Percentiles rank a stretch among this genome's conserved stretches.
These are phyloP conservation scores for Tachina lurida DNA, from an alignment of 2,888 invertebrate genomes.

Conservation along the genomic window DNA sequence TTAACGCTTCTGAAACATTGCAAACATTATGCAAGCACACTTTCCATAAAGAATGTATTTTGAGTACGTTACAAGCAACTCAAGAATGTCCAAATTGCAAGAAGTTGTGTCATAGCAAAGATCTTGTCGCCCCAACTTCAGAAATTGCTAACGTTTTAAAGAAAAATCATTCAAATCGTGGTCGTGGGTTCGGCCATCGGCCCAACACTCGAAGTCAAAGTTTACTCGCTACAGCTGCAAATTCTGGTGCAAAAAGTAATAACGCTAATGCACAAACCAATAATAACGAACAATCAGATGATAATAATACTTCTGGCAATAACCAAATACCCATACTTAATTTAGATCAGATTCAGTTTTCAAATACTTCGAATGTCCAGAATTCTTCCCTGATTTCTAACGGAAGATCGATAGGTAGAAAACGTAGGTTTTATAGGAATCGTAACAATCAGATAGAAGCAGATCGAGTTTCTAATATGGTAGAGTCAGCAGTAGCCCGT, in stretches of 20 bases:
- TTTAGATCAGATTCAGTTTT: slow-evolving; percentile 11
- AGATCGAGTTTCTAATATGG: not conserved
- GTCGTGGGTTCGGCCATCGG: too few species aligned
- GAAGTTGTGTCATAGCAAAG: not conserved
- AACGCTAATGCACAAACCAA: not conserved
- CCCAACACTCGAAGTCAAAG: too few species aligned
- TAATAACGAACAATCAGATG: not conserved
- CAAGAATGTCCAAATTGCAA: not conserved
- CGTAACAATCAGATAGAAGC: not conserved
- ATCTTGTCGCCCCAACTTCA: not conserved
- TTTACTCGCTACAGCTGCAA: too few species aligned
- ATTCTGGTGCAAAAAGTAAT: not conserved
- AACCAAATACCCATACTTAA: not conserved
- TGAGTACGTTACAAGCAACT: not conserved
- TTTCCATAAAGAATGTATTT: not conserved
- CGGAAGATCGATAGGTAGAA: not conserved
- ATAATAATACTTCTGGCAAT: not conserved
- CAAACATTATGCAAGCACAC: not conserved
- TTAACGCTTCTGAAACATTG: not conserved
- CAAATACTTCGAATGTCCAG: not conserved
- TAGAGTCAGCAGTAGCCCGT: not conserved
- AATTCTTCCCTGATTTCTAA: not conserved
- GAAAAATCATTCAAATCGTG: not conserved
- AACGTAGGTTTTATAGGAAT: not conserved
- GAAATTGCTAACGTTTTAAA: not conserved